Evolutionary conservation across 2,888 invertebrate species (phyloP), one percentile per base, ranked within the genome.

Genomic region (Coremacera marginata): DNA sequence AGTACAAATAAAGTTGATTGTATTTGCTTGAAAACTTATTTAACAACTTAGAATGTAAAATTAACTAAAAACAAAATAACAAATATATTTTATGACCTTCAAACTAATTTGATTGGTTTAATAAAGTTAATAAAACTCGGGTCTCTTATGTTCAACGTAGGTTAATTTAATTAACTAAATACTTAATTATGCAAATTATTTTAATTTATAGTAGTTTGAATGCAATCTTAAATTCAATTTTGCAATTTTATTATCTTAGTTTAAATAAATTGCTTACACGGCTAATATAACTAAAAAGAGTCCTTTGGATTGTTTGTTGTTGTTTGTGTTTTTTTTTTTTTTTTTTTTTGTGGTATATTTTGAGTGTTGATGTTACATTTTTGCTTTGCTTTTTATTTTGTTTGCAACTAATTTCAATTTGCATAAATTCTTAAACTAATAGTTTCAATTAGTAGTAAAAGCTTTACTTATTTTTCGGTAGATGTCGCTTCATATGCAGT

Each of bases 401-500:
- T 63, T 79, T 72, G 25, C 51, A 65, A 34, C 44, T 67, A 51
- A 72, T 55, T 37, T 55, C 9, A 34, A 72, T 78, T 78, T 76
- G 55, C n/a, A 71, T 31, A 65, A 63, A 31, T 14, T 22, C 68
- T 68, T 70, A 62, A 37, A 65, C 77, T 78, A 79, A 76, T 79
- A 79, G 77, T 80, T 79, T 78, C 77, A 76, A 79, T 78, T 77
- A 78, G 78, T 79, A 78, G 31, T 31, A 31, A 4, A 31, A 31
- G 37, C 11, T 70, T 67, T 84, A 89, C 82, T 90, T 90, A 65
- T 89, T 89, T 91, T 98, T 98, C 84, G 98, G 98, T 88, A 97
- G 92, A 90, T 98, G 98, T 83, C 98, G 92, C 91, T 98, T 98
- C 96, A 97, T 97, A 91, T 98, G 98, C 84, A 98, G 91, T 75